A percentile compares a stretch with the other conserved stretches of the same genome.
These are phyloP conservation scores for Rugalucina vietnamica DNA, from an alignment of 2,888 invertebrate species.

Conservation along the genomic window DNA sequence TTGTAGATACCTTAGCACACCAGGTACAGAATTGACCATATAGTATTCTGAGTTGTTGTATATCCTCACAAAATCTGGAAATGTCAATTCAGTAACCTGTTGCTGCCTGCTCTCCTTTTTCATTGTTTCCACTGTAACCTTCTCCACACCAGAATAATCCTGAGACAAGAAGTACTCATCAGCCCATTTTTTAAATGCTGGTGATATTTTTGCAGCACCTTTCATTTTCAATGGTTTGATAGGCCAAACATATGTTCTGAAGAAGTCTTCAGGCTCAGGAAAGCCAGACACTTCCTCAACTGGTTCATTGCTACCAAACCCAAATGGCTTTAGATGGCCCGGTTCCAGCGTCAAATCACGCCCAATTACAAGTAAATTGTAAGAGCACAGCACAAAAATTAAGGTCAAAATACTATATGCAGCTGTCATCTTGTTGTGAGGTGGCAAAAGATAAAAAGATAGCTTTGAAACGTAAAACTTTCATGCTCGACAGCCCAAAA, in stretches of 20 bases:
- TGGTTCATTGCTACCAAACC: constrained; percentile 66
- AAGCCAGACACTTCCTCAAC: constrained; percentile 74
- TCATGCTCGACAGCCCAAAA: background rate
- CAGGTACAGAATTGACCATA: constrained; percentile 81
- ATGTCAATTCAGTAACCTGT: constrained; percentile 70
- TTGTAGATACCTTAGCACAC: constrained; percentile 74
- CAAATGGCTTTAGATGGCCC: constrained; percentile 79
- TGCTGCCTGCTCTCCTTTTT: constrained; percentile 81
- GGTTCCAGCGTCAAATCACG: constrained; percentile 62
- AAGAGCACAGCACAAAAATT: background rate
- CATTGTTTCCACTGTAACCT: constrained; percentile 77
- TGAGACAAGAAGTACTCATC: constrained; percentile 79
- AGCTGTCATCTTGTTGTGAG: no score
- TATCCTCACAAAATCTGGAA: constrained; percentile 77
- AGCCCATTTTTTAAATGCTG: constrained; percentile 78
- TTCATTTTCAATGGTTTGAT: constrained; percentile 78
- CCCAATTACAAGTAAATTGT: background rate
- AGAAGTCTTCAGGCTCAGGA: constrained; percentile 74
- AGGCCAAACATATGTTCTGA: constrained; percentile 72
- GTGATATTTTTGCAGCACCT: constrained; percentile 75
- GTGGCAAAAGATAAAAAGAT: background rate
- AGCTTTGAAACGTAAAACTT: background rate
- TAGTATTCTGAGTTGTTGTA: constrained; percentile 80
- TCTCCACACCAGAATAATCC: constrained; percentile 66
- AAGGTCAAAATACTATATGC: no score